Evolutionary conservation across 1,140 invertebrate genomes (phyloP).

Genomic region (Rhagoletis pomonella): DNA sequence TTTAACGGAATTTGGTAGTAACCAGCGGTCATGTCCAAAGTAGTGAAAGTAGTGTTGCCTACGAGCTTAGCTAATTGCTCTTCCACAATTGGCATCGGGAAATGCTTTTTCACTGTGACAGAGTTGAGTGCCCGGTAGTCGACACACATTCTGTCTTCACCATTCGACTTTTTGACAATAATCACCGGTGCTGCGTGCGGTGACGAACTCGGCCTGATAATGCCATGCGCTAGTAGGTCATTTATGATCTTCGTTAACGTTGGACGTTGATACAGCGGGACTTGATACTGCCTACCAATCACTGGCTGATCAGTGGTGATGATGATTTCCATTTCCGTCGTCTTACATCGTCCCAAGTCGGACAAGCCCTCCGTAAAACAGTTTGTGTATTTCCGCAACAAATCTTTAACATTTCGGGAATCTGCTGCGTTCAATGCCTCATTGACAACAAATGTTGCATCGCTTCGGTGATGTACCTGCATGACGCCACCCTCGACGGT

Average conservation of each 20-base stretch:
- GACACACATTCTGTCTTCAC: slow-evolving; percentile 59
- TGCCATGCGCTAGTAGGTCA: slow-evolving; percentile 65
- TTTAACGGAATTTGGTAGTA: slow-evolving; percentile 50
- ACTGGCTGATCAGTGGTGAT: too few relatives aligned
- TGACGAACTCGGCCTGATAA: slow-evolving; percentile 65
- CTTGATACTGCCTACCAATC: too few relatives aligned
- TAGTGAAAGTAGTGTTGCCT: slow-evolving; percentile 35
- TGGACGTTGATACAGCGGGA: slow-evolving; percentile 55
- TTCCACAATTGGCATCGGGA: slow-evolving; percentile 53
- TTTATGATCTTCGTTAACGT: slow-evolving; percentile 56
- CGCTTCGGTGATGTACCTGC: too few relatives aligned
- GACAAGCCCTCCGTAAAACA: too few relatives aligned
- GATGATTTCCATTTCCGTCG: too few relatives aligned
- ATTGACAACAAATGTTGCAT: too few relatives aligned
- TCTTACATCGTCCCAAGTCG: too few relatives aligned
- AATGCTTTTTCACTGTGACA: slow-evolving; percentile 16
- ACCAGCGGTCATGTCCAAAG: slow-evolving; percentile 28
- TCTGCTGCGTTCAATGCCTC: too few relatives aligned
- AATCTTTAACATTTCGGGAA: too few relatives aligned
- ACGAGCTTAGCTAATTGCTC: slow-evolving; percentile 36
- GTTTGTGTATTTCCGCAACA: too few relatives aligned
- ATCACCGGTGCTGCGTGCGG: slow-evolving; percentile 75
- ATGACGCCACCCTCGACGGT: too few relatives aligned
- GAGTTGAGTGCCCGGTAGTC: slow-evolving; percentile 61
- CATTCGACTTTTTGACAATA: slow-evolving; percentile 75